A percentile compares a stretch with the other conserved stretches of the same genome.
Evolutionary conservation across 2,888 invertebrate genomes (phyloP).

Genomic region (Calephelis perditalis): DNA sequence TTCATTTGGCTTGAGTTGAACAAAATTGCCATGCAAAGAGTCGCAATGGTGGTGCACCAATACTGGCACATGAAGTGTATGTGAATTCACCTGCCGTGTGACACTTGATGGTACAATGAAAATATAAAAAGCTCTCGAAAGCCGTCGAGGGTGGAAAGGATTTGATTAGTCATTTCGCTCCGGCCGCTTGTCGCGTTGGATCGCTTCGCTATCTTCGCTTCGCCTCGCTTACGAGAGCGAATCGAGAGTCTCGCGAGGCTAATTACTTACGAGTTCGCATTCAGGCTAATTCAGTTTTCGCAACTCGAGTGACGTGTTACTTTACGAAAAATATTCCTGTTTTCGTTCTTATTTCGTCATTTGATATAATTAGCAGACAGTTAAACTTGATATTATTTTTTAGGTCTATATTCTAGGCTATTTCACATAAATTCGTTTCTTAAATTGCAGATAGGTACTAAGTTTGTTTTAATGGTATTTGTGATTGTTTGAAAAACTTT

Average conservation of each 20-base stretch:
- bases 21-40: too few species aligned
- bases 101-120: slow-evolving; percentile 70
- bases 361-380: slow-evolving; percentile 28
- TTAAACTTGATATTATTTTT: slow-evolving; percentile 18
- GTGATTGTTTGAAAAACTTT: too few species aligned
- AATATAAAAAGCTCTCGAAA: slow-evolving; percentile 71
- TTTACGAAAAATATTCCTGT: slow-evolving; percentile 38
- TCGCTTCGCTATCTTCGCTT: slow-evolving; percentile 67
- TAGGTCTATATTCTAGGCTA: neutral
- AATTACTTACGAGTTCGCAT: slow-evolving; percentile 76
- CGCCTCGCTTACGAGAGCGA: slow-evolving; percentile 69
- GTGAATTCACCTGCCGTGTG: slow-evolving; percentile 49
- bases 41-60: slow-evolving; percentile 9
- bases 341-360: slow-evolving; percentile 29
- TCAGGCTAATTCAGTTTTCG: slow-evolving; percentile 72
- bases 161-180: slow-evolving; percentile 77
- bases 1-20: neutral
- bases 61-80: slow-evolving; percentile 30
- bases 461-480: too few species aligned
- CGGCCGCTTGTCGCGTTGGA: slow-evolving; percentile 52
- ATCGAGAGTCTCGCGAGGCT: slow-evolving; percentile 75
- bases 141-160: slow-evolving; percentile 68
- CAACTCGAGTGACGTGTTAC: slow-evolving; percentile 56
- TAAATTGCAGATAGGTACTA: too few species aligned
- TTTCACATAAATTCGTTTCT: too few species aligned